Conservation (phyloP, 2,888 invertebrate genomes). For the Oscheius sp. region DNA sequence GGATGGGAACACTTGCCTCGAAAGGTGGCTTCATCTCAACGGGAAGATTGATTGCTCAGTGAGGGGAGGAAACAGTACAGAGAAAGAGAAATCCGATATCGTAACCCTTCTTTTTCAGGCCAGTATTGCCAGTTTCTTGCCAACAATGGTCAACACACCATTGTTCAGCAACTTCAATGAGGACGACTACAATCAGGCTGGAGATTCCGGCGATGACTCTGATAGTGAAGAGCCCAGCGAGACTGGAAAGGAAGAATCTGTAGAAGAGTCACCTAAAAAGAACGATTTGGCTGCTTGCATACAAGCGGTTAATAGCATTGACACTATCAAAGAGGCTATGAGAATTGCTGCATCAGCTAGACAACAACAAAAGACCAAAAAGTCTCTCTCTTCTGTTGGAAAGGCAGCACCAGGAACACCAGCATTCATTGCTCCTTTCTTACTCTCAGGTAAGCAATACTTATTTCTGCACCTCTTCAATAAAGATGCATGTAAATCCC, state of each 20-base stretch:
- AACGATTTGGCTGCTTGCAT: not conserved
- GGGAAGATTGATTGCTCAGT: slow-evolving; percentile 2
- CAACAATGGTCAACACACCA: slow-evolving; percentile 49
- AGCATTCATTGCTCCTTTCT: slow-evolving; percentile 48
- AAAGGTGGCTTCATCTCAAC: slow-evolving; percentile 21
- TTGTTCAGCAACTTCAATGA: slow-evolving; percentile 52
- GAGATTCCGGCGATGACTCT: slow-evolving; percentile 49
- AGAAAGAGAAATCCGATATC: not conserved
- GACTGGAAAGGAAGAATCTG: slow-evolving; percentile 16
- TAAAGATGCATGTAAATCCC: not conserved
- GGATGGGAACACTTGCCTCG: slow-evolving; percentile 31
- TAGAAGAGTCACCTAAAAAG: not conserved
- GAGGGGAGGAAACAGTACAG: not conserved
- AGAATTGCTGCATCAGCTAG: slow-evolving; percentile 57
- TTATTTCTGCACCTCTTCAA: not conserved
- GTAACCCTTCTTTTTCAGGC: slow-evolving; percentile 34
- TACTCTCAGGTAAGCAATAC: slow-evolving; percentile 42
- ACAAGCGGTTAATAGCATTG: slow-evolving; percentile 44
- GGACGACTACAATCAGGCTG: slow-evolving; percentile 53
- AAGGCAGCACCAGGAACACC: slow-evolving; percentile 11
- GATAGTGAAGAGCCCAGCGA: slow-evolving; percentile 50
- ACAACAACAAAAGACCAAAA: slow-evolving; percentile 50
- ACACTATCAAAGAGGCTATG: slow-evolving; percentile 64
- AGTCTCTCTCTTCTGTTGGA: slow-evolving; percentile 23
- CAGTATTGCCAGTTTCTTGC: slow-evolving; percentile 48